Evolutionary conservation across 2,797 vertebrate species (phyloP).

Genomic region (Myotis vivesi): DNA sequence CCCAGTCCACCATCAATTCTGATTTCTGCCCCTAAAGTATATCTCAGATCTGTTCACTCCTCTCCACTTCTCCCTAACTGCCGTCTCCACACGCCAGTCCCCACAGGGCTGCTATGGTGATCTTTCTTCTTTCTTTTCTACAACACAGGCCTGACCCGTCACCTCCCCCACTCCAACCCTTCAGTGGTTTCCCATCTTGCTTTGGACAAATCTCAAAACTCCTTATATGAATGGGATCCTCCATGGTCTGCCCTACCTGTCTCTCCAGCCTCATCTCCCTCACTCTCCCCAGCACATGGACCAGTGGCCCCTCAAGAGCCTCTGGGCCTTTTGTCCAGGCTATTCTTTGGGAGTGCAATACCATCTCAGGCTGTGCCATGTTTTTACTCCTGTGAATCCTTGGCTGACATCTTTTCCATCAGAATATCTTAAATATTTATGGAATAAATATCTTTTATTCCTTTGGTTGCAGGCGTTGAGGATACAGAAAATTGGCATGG

Average conservation of each 20-base stretch:
- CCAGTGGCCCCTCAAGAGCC: not conserved
- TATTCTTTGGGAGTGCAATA: not conserved
- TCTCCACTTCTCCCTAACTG: not conserved
- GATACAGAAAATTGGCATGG: constrained; percentile 91
- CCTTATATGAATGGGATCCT: not conserved
- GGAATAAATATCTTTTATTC: not conserved
- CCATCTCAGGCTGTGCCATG: not conserved
- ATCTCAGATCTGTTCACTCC: not conserved
- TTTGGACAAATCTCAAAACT: constrained; percentile 5
- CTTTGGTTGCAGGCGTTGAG: constrained; percentile 86
- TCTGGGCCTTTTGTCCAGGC: not conserved
- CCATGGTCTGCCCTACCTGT: not conserved
- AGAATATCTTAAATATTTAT: not conserved
- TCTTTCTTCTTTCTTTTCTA: not conserved
- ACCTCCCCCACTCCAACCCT: not conserved
- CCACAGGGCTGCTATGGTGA: not conserved
- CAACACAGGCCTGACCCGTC: not conserved
- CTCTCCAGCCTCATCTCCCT: not conserved
- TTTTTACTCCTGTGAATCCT: not conserved
- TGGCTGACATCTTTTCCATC: not conserved
- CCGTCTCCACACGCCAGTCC: not conserved
- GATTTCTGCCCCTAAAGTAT: not conserved
- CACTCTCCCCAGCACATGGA: not conserved
- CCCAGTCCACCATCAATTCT: not conserved
- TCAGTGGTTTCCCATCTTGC: not conserved